Conservation (phyloP, 35 echinoderm and acorn worm species). For the Apostichopus californicus region DNA sequence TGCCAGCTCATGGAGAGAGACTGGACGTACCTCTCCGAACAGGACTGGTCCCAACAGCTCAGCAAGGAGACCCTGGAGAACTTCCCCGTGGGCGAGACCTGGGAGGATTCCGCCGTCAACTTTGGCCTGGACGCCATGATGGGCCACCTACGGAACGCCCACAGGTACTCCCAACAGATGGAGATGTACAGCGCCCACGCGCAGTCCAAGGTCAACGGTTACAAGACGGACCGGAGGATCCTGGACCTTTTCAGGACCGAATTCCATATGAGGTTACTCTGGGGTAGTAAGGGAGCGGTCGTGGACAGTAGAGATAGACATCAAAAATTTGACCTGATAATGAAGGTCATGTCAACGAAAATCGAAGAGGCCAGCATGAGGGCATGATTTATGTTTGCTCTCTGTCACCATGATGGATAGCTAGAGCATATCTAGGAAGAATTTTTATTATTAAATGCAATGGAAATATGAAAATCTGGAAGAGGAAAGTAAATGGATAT, state of each 20-base stretch:
- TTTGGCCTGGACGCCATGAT: conserved; percentile 84
- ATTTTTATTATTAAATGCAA: no score
- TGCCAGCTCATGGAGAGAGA: conserved; percentile 84
- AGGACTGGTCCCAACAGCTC: conserved; percentile 76
- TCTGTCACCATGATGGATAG: neutral
- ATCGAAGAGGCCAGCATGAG: conserved; percentile 58
- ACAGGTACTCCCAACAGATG: conserved; percentile 70
- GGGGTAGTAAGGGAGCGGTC: conserved; percentile 85
- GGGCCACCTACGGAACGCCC: conserved; percentile 74
- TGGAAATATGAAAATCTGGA: no score
- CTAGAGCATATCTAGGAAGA: neutral
- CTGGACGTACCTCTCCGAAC: conserved; percentile 60
- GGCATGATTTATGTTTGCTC: neutral
- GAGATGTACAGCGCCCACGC: conserved; percentile 82
- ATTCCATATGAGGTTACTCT: conserved; percentile 85
- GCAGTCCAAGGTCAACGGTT: conserved; percentile 67
- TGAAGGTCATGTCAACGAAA: conserved; percentile 83
- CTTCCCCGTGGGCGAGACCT: conserved; percentile 73
- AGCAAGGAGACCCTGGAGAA: conserved; percentile 68
- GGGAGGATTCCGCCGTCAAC: conserved; percentile 72
- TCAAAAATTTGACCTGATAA: conserved; percentile 66
- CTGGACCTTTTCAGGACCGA: conserved; percentile 84
- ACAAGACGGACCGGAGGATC: conserved; percentile 64
- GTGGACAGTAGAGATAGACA: conserved; percentile 70
- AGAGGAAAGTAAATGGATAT: no score